phyloP scores from a whole-genome alignment of 2,888 invertebrate species.

The Arrhopalites spinosus region DNA sequence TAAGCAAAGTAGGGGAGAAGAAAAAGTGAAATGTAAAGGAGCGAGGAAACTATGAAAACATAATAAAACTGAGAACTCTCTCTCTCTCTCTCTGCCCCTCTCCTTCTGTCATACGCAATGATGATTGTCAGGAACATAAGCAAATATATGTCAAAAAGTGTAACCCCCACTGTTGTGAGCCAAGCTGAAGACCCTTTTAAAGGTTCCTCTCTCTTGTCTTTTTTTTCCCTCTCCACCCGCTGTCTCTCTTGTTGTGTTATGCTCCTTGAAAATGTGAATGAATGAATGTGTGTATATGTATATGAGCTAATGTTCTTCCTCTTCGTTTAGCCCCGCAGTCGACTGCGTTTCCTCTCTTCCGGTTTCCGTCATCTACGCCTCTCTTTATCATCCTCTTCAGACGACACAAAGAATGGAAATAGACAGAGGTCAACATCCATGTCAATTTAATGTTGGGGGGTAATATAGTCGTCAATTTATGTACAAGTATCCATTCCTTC shows the following conservation, averaged over 20 bases:
- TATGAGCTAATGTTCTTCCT: conserved; percentile 39
- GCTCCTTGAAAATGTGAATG: conserved; percentile 24
- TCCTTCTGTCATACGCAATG: conserved; percentile 21
- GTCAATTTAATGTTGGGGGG: too few species aligned
- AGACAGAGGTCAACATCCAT: conserved; percentile 34
- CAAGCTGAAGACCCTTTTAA: conserved; percentile 27
- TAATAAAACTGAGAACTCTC: conserved; percentile 20
- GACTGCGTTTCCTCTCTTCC: conserved; percentile 38
- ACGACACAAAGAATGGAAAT: conserved; percentile 3
- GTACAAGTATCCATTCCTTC: conserved; percentile 6
- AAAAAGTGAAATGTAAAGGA: not conserved
- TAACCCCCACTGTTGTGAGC: conserved; percentile 28
- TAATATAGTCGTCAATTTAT: too few species aligned
- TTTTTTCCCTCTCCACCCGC: not conserved
- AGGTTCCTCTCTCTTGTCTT: conserved; percentile 15
- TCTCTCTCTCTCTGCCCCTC: not conserved
- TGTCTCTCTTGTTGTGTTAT: not conserved
- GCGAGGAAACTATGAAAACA: conserved; percentile 25
- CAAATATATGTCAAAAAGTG: conserved; percentile 40
- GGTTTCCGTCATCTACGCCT: conserved; percentile 37
- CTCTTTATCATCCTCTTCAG: conserved; percentile 27
- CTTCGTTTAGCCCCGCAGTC: conserved; percentile 37
- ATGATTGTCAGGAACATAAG: conserved; percentile 41
- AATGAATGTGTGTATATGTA: conserved; percentile 21
- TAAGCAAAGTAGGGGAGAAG: not conserved